Evolutionary conservation across 2,888 invertebrate species (phyloP), one percentile per base, ranked within the genome.

Genomic region (Podabrus alpinus): DNA sequence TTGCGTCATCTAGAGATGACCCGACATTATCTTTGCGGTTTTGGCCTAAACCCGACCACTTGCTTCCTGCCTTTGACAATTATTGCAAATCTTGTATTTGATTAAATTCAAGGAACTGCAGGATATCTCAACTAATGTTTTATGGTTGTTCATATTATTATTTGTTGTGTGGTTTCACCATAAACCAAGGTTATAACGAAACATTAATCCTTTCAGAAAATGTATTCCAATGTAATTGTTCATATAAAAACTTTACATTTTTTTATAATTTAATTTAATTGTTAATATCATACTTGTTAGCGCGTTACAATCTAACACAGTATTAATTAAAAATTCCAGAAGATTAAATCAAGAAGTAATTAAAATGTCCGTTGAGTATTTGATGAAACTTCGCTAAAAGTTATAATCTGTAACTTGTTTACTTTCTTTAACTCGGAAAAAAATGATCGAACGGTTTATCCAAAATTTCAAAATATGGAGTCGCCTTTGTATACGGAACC

Each of bases 1-100:
- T 72, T 68, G 66, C 69, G 70, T 75, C 75, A 75, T 67, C 59
- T 24, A 59, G 61, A 75, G 75, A 72, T 75, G 75, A 75, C 72
- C 75, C 69, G 59, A 72, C 70, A 67, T 73, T 75, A 75, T 75
- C 75, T 69, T 68, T 70, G 75, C 60, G 75, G 75, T 75, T 66
- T 67, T 71, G 66, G 72, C 62, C 66, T 69, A 21, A 68, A 75
- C 72, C 19, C 75, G 69, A 71, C 75, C 75, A 64, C 75, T 72
- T 45, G 66, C 67, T 72, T 75, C 72, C 75, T 75, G 72, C 68
- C 66, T 70, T 73, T 64, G 69, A 70, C 66, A 72, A 75, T 73
- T 66, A 72, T 70, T 73, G 69, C 69, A 66, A 73, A 70, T 72
- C 75, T 72, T 70, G 75, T 75, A 72, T 67, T 66, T 68, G 75